Evolutionary conservation across 2,888 invertebrate genomes (phyloP), one percentile per base, ranked within the genome.

Genomic region (Alloscopus bannaensis): DNA sequence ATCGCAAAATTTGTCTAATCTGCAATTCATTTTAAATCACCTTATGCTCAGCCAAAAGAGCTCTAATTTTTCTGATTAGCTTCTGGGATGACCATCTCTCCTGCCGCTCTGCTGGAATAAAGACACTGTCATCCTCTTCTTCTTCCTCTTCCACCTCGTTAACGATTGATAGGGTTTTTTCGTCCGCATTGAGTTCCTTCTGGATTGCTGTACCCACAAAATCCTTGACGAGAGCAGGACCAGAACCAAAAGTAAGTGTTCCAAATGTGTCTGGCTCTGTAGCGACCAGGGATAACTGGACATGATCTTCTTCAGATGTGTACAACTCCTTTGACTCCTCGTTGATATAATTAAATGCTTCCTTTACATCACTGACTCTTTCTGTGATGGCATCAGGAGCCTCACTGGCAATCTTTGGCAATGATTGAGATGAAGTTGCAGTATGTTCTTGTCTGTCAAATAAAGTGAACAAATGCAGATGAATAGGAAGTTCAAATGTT

Each of bases 211-310:
- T n/a, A 2, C 69, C 52, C 1, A 80, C 47, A 24, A 1, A 36
- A 47, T 80, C 80, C 47, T 68, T 73, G 3, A 80, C 80, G 3
- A 73, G 16, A 1, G 18, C n/a, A 1, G 52, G 18, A 0, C 55
- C 24, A 3, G 60, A 8, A 11, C 55, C 55, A 24, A 82, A 86
- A 28, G 89, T 87, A 57, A 90, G 87, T 18, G 89, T 89, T 16
- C 92, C 92, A 87, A 93, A 93, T 18, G 86, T 88, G 86, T 93
- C 91, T 24, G 92, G 91, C 87, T 92, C 91, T 83, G 89, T 8
- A 20, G 22, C 60, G 13, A 52, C 68, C 0, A 71, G 8, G 4
- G 13, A 1, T 26, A 78, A 47, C 13, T 78, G 28, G 20, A 66
- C 28, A 13, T 57, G 0, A 13, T 64, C 36, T 8, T 77, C 64